Base-by-base conservation (phyloP, 2,888 invertebrate species). In the Dasysyrphus tricinctus region DNA sequence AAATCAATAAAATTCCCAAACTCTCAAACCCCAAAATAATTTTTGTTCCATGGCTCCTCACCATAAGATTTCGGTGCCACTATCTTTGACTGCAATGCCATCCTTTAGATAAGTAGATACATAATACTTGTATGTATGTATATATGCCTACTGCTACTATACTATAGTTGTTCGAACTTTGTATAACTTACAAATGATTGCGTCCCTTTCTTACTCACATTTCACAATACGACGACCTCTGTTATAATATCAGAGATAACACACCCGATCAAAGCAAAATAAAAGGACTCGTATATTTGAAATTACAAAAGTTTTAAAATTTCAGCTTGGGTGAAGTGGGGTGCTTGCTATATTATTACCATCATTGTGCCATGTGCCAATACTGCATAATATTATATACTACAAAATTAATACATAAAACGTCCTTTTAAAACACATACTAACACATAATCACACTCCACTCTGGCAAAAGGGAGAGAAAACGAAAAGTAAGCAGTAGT, bases 261-360 rank as follows among this genome's bases (percentile, higher is more conserved):
- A 74, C 74, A 78, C 86, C 81, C 74, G 86, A 86, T 86, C 78
- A 61, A 75, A 74, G 49, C 47, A 59, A 80, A 80, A 85, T 80
- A 80, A 86, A 86, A 82, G 82, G 86, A 82, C 74, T 86, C 65
- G 44, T 54, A 14, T 54, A 86, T 79, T 86, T 44, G 75, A 75
- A 86, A 86, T 86, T 79, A 79, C 74, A 44, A 86, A 86, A 86
- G 78, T 86, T 86, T 86, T 74, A 79, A 86, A 86, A 82, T 78
- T 75, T 80, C 51, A 47, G 47, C 56, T 73, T 34, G 56, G 42
- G 74, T 74, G 63, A 61, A 63, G 82, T 75, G 75, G 59, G 61
- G 78, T 82, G 57, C 42, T 24, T 12, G 42, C 34, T 57, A 24
- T 61, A 24, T 61, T 61, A 61, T 61, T 61, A 61, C 65, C 65